Evolutionary conservation across 1,140 invertebrate species (phyloP).

Genomic region (Antheraea mylitta): DNA sequence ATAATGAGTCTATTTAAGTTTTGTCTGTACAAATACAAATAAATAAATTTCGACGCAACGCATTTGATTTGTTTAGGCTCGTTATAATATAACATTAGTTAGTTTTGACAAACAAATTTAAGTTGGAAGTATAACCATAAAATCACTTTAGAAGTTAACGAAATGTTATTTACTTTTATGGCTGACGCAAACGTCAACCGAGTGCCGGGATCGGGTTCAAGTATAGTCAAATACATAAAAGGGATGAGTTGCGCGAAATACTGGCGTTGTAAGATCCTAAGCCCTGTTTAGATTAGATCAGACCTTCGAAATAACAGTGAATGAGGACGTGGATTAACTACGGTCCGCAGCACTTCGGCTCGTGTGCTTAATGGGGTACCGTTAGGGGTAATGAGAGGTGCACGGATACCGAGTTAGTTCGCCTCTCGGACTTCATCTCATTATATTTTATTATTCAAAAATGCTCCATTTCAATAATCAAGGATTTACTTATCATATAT

Average conservation of each 20-base stretch:
- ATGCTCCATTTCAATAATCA: background rate
- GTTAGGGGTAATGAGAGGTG: constrained; percentile 71
- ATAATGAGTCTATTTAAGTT: no score
- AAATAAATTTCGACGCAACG: no score
- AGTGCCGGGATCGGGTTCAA: constrained; percentile 51
- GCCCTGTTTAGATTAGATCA: constrained; percentile 78
- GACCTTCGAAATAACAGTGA: constrained; percentile 78
- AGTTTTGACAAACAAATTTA: constrained; percentile 8
- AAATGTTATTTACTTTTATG: constrained; percentile 73
- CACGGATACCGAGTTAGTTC: constrained; percentile 34
- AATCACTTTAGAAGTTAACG: constrained; percentile 59
- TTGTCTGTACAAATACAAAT: no score
- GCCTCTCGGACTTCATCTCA: background rate
- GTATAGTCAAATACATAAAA: constrained; percentile 75
- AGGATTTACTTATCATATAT: constrained; percentile 8
- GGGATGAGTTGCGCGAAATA: constrained; percentile 72
- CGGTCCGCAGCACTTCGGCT: constrained; percentile 73
- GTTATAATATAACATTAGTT: background rate
- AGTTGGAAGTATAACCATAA: constrained; percentile 18
- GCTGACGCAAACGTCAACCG: constrained; percentile 62
- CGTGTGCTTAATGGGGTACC: constrained; percentile 72
- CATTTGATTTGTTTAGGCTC: no score
- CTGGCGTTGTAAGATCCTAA: constrained; percentile 73
- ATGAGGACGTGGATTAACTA: constrained; percentile 79
- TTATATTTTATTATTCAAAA: background rate